Base-by-base conservation (phyloP, 2,797 vertebrate species). In the Acropternis orthonyx region DNA sequence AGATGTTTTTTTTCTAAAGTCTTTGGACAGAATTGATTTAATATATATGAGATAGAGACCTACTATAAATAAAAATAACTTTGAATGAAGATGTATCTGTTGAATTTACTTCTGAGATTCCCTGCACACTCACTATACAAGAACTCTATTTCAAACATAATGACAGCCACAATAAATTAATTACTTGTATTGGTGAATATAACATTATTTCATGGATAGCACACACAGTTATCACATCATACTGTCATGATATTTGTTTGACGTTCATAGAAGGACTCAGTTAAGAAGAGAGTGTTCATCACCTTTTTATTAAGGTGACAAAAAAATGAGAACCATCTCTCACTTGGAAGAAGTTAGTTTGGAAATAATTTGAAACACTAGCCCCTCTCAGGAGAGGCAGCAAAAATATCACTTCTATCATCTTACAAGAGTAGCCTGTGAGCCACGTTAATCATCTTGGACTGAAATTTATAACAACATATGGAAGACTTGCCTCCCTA, bases 381-480 rank as follows among this genome's bases (percentile, higher is more conserved):
- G 10, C 52, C 49, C 55, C 52, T 67, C 77, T 86, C 88, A 89
- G 54, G 48, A 93, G 71, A 79, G 52, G 71, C 61, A 93, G 86
- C 74, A 93, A 92, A 92, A 93, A 84, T 91, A 73, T 95, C 75
- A 51, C 74, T 90, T 94, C 93, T 94, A 73, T 94, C 83, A 95
- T 95, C 85, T 89, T 91, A 93, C 74, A 69, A 28, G 75, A 71
- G 85, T 34, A 94, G 86, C 92, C 80, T 88, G 81, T 71, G 80
- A 96, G 74, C 77, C 90, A 90, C 4, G 17, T 93, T 95, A 95
- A 93, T 94, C 88, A 94, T 91, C 88, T 87, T 5, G 3, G 74
- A 79, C 72, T 92, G 90, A 95, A 96, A 93, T 92, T 94, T 82
- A 56, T 78, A 94, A 90, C 66, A 95, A 91, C 76, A 85, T 84